Base-by-base conservation (phyloP, 2,113 vertebrate genomes). In the Bufo gargarizans region DNA sequence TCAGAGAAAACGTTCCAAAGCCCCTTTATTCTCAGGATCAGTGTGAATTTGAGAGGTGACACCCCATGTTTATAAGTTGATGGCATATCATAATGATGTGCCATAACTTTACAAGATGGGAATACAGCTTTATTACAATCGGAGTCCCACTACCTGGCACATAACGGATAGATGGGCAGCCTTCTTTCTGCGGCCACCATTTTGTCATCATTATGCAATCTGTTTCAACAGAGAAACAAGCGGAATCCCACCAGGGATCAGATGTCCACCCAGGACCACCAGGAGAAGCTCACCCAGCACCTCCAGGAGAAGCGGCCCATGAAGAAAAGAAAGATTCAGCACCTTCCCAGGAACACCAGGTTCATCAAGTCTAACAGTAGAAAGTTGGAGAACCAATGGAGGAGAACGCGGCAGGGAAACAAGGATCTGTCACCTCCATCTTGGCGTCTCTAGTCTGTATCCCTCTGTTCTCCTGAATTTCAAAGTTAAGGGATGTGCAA, bases 401-500 rank as follows among this genome's bases (percentile, higher is more conserved):
- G 71, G 87, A 59, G 86, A 71, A 20, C 11, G 59, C 69, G 49
- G 11, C 47, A 50, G 55, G 56, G 74, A 58, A 45, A 71, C 86
- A 50, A 45, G 50, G 91, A 58, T 63, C 33, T 43, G 49, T 12
- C 19, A 22, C 33, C 19, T 71, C 33, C 63, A 47, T 53, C 61
- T 20, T n/a, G 13, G 81, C 11, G 20, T 76, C 53, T 88, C 43
- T 74, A 22, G 19, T 47, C 22, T 77, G 56, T n/a, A 58, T 74
- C 47, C 53, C 67, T 76, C 67, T 49, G 47, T n/a, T 58, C 71
- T 58, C 78, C 63, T 47, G 63, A 50, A 76, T 59, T 22, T 76
- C 65, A 49, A 69, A 86, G 56, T 63, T 17, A 65, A 88, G 79
- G 80, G 86, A 88, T 76, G 86, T 88, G 86, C 80, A 88, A 88